Evolutionary conservation across 2,797 vertebrate species (phyloP).

Genomic region (Phyllotis vaccarum): DNA sequence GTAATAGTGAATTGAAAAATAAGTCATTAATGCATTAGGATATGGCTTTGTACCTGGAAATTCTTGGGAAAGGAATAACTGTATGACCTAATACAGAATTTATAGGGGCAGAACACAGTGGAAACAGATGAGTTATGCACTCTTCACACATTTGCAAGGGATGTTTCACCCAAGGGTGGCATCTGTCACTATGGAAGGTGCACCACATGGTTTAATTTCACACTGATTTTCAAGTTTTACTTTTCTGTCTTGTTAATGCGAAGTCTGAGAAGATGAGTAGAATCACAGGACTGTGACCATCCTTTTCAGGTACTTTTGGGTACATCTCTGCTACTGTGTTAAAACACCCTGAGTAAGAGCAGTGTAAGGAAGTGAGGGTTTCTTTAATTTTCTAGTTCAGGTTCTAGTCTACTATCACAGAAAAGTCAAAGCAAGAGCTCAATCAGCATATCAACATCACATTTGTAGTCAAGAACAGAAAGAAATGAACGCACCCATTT

Average conservation of each 20-base stretch:
- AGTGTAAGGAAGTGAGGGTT: background rate
- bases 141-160: background rate
- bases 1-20: background rate
- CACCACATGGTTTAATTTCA: accelerated
- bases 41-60: background rate
- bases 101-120: background rate
- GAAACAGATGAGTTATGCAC: background rate
- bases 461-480: background rate
- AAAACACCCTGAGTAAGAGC: background rate
- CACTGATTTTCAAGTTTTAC: background rate
- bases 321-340: background rate
- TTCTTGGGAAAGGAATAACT: too few relatives aligned
- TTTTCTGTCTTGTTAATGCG: background rate
- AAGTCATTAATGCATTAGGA: background rate
- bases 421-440: background rate
- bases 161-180: background rate
- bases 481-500: background rate
- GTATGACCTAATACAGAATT: accelerated
- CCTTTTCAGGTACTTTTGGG: background rate
- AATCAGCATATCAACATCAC: background rate
- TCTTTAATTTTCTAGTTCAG: background rate
- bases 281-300: accelerated
- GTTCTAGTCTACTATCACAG: background rate
- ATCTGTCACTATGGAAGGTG: background rate
- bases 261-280: too few relatives aligned